Evolutionary conservation across 2,888 invertebrate genomes (phyloP).

Genomic region (Agrochola lota): DNA sequence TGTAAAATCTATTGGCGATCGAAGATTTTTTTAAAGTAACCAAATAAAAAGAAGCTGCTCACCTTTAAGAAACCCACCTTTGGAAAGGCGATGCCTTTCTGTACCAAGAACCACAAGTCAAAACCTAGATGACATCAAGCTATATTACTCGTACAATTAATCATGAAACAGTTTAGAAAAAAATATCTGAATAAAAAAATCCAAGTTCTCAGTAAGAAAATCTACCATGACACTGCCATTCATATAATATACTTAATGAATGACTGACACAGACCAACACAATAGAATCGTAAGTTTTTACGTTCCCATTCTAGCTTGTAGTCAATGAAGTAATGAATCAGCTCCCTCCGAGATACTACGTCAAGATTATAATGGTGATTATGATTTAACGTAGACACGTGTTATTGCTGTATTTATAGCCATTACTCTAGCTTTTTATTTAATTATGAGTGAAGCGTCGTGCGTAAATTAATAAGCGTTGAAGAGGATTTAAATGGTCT

Average conservation of each 20-base stretch:
- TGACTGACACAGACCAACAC: slow-evolving; percentile 32
- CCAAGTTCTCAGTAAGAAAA: not conserved
- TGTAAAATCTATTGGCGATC: too few relatives aligned
- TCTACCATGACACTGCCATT: slow-evolving; percentile 27
- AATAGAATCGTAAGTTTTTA: slow-evolving; percentile 47
- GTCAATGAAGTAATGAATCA: slow-evolving; percentile 48
- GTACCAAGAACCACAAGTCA: not conserved
- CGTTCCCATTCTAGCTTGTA: slow-evolving; percentile 16
- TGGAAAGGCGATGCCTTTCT: not conserved
- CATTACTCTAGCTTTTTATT: slow-evolving; percentile 1
- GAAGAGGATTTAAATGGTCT: not conserved
- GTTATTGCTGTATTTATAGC: slow-evolving; percentile 18
- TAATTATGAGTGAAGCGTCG: not conserved
- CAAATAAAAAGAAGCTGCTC: not conserved
- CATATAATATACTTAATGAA: slow-evolving; percentile 23
- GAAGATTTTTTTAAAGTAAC: not conserved
- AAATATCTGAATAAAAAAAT: not conserved
- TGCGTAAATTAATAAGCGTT: not conserved
- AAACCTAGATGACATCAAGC: not conserved
- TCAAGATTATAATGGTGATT: slow-evolving; percentile 47
- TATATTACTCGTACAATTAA: not conserved
- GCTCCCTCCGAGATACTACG: slow-evolving; percentile 47
- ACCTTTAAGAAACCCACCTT: not conserved
- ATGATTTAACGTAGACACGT: slow-evolving; percentile 7
- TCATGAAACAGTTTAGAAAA: not conserved